Evolutionary conservation across 2,113 vertebrate species (phyloP), one percentile per base, ranked within the genome.

Genomic region (Nannobrachium achirus): DNA sequence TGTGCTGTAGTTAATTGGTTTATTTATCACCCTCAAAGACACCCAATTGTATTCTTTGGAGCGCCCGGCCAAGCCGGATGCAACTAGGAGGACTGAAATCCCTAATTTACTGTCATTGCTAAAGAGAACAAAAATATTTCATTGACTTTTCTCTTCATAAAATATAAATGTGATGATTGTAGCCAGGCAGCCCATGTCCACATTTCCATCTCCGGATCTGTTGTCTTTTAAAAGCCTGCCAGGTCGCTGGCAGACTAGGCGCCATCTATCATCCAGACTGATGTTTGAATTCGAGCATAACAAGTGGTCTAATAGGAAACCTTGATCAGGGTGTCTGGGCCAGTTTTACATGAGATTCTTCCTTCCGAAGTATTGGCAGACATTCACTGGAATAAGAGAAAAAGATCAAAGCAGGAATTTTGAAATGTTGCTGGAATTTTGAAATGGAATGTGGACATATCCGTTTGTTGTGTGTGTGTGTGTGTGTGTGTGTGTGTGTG

Each of bases 271-370:
- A 65, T 14, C 15, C 49, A 59, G 46, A 52, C 65, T 79, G 53
- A 68, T 86, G 48, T 67, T 81, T 65, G 13, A 25, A 50, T 40
- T 67, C 42, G 10, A 52, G 63, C 48, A 13, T 69, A 48, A 58
- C 41, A 57, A 63, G 57, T 2, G 39, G 20, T 49, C 44, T 46
- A 18, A 66, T 13, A 39, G 13, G 48, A 51, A 41, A 25, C 60
- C 65, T 50, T 14, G 50, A 67, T 84, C 15, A 61, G 55, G 2
- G 55, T 57, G 55, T 75, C 14, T 39, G 25, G 51, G 0, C 4
- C 50, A 73, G 18, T n/a, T 56, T 72, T 45, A 59, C 48, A 44
- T 38, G 38, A 33, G 40, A 10, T 53, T 56, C 33, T 39, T 48
- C 66, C 7, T 42, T 25, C 71, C 40, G 41, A 51, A 16, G 19